Percentiles rank a stretch among this genome's conserved stretches.
phyloP scores from a whole-genome alignment of 2,113 vertebrate species.

The Pogonocichla stellata region DNA sequence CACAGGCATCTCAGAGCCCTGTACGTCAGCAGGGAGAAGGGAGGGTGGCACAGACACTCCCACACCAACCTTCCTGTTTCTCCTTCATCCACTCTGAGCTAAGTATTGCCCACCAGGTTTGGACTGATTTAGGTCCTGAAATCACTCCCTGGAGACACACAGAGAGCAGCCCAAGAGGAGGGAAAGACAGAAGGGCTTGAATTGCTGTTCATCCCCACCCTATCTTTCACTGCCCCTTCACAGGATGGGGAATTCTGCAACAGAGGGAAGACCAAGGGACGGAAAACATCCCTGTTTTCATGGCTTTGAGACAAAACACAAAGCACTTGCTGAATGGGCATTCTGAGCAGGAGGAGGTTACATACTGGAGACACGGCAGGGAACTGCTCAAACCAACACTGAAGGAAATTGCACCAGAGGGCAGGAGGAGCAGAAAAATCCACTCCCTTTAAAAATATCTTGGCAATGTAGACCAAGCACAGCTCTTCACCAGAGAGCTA shows the following conservation, averaged over 20 bases:
- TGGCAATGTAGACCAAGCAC: fast-evolving
- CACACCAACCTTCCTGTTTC: not conserved
- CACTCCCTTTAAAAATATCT: not conserved
- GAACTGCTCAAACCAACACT: not conserved
- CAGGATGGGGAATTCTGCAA: not conserved
- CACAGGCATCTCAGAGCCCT: not conserved
- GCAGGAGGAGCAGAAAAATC: not conserved
- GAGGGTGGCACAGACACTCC: not conserved
- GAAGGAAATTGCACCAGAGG: not conserved
- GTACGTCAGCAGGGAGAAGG: not conserved
- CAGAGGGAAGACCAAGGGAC: not conserved
- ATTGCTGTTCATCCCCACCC: not conserved
- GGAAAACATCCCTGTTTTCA: not conserved
- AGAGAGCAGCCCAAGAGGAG: fast-evolving
- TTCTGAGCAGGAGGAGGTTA: not conserved
- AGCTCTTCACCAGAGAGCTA: not conserved
- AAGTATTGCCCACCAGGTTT: not conserved
- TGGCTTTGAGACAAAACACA: not conserved
- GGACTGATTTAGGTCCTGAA: not conserved
- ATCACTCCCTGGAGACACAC: fast-evolving
- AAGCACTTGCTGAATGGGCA: not conserved
- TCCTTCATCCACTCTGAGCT: not conserved
- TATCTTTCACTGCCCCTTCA: not conserved
- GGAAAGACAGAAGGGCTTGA: not conserved
- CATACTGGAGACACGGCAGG: not conserved